Conservation (phyloP, 2,888 invertebrate species). For the Cataglyphis cursor region DNA sequence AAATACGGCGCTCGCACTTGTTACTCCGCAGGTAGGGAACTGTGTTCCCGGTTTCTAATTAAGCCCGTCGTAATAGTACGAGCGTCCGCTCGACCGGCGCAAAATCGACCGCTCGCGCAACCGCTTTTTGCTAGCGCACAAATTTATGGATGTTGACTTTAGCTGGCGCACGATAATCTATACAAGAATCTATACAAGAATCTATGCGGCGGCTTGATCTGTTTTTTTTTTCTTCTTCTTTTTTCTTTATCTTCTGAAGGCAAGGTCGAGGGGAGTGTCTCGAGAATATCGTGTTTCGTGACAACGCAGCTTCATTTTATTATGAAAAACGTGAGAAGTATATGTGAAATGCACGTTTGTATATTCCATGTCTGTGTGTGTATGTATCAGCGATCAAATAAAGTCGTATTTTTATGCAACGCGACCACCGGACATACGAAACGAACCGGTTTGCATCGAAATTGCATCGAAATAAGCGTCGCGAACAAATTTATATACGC, state of each 20-base stretch:
- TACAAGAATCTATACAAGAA: conserved; percentile 35
- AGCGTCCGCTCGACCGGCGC: conserved; percentile 30
- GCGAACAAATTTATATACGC: conserved; percentile 2
- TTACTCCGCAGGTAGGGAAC: conserved; percentile 47
- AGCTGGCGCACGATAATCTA: conserved; percentile 32
- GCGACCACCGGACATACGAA: background rate
- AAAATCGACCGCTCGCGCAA: conserved; percentile 44
- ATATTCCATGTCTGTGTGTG: background rate
- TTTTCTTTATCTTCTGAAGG: background rate
- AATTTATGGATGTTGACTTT: conserved; percentile 53
- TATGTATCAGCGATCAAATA: conserved; percentile 37
- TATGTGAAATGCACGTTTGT: background rate
- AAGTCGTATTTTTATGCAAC: conserved; percentile 41
- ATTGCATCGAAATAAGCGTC: conserved; percentile 37
- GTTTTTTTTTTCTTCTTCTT: background rate
- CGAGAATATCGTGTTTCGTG: conserved; percentile 4
- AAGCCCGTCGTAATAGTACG: conserved; percentile 45
- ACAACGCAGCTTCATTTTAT: background rate
- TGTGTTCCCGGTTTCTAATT: conserved; percentile 53
- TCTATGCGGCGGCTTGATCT: background rate
- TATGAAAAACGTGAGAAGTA: background rate
- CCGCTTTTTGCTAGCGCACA: conserved; percentile 38
- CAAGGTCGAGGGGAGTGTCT: background rate
- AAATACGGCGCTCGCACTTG: conserved; percentile 53
- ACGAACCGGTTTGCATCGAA: conserved; percentile 39